Evolutionary conservation across 2,797 vertebrate genomes (phyloP), one percentile per base, ranked within the genome.

Genomic region (Protosalanx chinensis): DNA sequence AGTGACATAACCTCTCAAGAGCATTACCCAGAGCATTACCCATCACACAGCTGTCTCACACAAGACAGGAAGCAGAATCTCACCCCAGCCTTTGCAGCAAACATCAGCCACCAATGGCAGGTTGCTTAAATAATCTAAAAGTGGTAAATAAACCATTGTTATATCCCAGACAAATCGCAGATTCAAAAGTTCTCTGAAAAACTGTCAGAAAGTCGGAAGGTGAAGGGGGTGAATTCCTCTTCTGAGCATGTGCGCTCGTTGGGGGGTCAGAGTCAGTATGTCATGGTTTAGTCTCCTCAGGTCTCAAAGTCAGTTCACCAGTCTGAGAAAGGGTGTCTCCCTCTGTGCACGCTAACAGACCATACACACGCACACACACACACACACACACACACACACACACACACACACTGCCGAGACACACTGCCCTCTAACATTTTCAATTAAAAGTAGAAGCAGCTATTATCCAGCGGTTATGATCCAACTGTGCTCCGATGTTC

Each of bases 381-480:
- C 7, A 2, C 49, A 53, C 51, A n/a, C 18, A 18, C 51, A 18
- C 13, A 4, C 51, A 18, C 16, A 53, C 51, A 53, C 51, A 3
- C 51, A 53, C 51, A 18, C 7, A 6, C 29, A 67, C 71, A 69
- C 65, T 49, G 49, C 72, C 68, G 51, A 30, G 60, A 78, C 60
- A 67, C 73, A 79, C 68, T 82, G 77, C 81, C 81, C 67, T 71
- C 62, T 29, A 70, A 60, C 68, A 76, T 61, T 72, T 88, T 82
- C 82, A 85, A 87, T 88, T 87, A 88, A 82, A 84, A 84, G 71
- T 75, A 72, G 82, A 87, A 88, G 86, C 75, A 84, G 78, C 84
- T 80, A 80, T 86, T 82, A 85, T 58, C 60, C 76, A 66, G 76
- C 79, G 59, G 64, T 81, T 71, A 74, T 77, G 71, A 77, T 81